Evolutionary conservation across 53 echinoderm and acorn worm genomes (phyloP).

Genomic region (Paelopatides confundens): DNA sequence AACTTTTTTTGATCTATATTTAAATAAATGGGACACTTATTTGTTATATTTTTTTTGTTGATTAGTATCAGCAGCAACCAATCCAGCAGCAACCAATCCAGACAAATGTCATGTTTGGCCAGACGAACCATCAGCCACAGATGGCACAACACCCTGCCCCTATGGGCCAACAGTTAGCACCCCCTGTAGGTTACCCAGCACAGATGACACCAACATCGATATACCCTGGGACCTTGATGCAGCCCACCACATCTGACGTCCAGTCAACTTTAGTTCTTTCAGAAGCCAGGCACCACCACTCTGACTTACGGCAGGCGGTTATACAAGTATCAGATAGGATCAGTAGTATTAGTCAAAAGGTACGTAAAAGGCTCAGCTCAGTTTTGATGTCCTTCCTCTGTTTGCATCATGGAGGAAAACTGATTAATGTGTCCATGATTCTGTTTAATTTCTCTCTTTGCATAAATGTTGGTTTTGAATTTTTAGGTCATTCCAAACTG

Average conservation of each 20-base stretch:
- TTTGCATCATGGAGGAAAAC: no score
- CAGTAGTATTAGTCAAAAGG: conserved; percentile 79
- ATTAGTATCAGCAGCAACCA: neutral
- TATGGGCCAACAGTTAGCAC: conserved; percentile 39
- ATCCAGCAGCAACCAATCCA: conserved; percentile 47
- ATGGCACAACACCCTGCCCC: conserved; percentile 38
- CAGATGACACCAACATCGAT: conserved; percentile 12
- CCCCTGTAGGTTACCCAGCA: conserved; percentile 16
- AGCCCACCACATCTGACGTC: conserved; percentile 19
- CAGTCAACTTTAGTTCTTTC: conserved; percentile 72
- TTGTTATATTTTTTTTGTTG: no score
- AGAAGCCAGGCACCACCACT: conserved; percentile 90
- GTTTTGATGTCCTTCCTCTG: no score
- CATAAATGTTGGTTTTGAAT: no score
- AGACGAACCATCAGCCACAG: conserved; percentile 43
- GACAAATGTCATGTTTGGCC: conserved; percentile 14
- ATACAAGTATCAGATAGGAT: conserved; percentile 85
- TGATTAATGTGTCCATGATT: no score
- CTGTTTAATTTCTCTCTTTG: no score
- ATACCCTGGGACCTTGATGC: conserved; percentile 41
- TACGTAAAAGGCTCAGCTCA: neutral
- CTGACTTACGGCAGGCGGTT: conserved; percentile 82
- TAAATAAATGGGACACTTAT: no score
- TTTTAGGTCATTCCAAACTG: no score
- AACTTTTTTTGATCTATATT: no score